phyloP scores from a whole-genome alignment of 2,113 vertebrate genomes.

The Rhombomys opimus region DNA sequence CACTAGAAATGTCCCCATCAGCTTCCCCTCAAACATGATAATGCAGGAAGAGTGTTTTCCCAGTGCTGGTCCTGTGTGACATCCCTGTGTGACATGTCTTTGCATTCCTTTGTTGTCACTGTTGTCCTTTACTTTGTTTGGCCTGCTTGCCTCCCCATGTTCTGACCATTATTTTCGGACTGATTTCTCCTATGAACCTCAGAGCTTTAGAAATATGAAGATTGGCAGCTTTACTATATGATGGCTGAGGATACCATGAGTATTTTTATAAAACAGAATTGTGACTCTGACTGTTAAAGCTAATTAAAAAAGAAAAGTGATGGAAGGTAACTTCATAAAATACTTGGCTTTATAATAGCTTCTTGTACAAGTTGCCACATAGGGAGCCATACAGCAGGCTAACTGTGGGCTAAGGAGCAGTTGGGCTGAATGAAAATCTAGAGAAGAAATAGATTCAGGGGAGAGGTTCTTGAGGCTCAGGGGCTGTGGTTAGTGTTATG shows the following conservation, averaged over 20 bases:
- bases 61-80: neutral
- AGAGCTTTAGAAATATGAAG: neutral
- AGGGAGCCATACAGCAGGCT: neutral
- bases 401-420: neutral
- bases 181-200: neutral
- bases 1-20: neutral
- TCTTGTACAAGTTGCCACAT: conserved; percentile 9
- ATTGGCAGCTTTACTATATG: neutral
- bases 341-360: conserved; percentile 16
- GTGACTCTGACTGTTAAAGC: neutral
- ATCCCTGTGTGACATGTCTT: neutral
- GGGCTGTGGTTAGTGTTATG: neutral
- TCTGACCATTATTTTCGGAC: neutral
- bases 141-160: neutral
- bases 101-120: neutral
- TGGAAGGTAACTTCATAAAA: neutral
- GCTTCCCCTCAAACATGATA: rapidly evolving
- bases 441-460: neutral
- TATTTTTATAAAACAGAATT: conserved; percentile 11
- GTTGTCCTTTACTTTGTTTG: neutral
- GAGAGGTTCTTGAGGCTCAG: conserved; percentile 33
- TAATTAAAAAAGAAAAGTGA: conserved; percentile 4
- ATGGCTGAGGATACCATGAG: neutral
- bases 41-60: neutral
- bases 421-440: conserved; percentile 22